Evolutionary conservation across 2,888 invertebrate genomes (phyloP).

Genomic region (Bimastos eiseni): DNA sequence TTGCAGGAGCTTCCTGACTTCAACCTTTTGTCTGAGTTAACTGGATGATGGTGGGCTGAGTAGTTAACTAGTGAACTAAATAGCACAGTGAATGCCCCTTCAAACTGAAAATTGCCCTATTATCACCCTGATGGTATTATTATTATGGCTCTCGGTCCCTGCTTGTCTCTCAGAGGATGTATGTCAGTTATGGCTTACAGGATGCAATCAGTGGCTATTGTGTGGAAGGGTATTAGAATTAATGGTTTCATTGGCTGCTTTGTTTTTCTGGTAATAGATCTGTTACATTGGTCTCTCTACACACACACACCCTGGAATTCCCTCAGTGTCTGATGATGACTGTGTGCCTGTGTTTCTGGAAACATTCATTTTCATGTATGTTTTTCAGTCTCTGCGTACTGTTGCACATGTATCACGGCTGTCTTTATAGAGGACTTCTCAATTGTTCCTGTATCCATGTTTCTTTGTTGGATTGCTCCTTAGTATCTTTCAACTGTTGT

Average conservation of each 20-base stretch:
- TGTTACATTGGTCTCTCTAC: not conserved
- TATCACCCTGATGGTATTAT: not conserved
- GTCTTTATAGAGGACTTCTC: not conserved
- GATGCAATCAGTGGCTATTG: conserved; percentile 3
- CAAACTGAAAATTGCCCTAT: not conserved
- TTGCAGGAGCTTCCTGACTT: not conserved
- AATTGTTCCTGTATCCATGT: not conserved
- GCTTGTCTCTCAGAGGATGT: not conserved
- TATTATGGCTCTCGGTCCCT: not conserved
- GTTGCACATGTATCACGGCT: not conserved
- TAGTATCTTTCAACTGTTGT: not conserved
- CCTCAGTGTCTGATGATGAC: not conserved
- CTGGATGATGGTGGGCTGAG: not conserved
- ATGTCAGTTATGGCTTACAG: not conserved
- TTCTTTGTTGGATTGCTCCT: not conserved
- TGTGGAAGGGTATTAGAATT: not conserved
- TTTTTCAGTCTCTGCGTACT: not conserved
- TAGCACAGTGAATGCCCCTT: not conserved
- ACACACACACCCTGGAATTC: not conserved
- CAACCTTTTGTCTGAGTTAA: not conserved
- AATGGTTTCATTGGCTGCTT: not conserved
- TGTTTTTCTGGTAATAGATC: not conserved
- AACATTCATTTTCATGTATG: not conserved
- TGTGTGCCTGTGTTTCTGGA: not conserved
- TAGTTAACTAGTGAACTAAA: not conserved